Evolutionary conservation across 2,888 invertebrate genomes (phyloP).

Genomic region (Lasioglossum zephyrum): DNA sequence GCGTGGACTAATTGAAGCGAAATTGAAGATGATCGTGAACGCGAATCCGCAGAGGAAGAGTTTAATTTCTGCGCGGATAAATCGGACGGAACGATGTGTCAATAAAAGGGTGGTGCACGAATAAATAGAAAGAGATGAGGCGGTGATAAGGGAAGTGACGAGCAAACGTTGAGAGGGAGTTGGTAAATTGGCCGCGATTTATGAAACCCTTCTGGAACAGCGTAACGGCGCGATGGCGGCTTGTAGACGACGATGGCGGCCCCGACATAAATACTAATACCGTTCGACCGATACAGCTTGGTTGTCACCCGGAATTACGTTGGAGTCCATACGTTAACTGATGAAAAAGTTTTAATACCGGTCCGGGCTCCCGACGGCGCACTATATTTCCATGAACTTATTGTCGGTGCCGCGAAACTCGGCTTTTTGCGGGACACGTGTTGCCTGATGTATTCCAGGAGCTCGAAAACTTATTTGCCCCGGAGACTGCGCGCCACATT

Average conservation of each 20-base stretch:
- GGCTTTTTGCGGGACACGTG: conserved; percentile 81
- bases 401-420: conserved; percentile 74
- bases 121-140: background rate
- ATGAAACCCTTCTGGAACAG: background rate
- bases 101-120: background rate
- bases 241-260: background rate
- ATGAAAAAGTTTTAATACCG: conserved; percentile 79
- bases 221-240: background rate
- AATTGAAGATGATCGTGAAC: background rate
- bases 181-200: background rate
- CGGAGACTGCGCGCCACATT: conserved; percentile 72
- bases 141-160: background rate
- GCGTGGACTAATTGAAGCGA: background rate
- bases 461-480: conserved; percentile 78
- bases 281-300: conserved; percentile 26
- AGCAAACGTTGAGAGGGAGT: background rate
- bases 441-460: conserved; percentile 78
- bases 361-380: conserved; percentile 71
- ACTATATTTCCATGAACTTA: conserved; percentile 81
- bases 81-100: background rate
- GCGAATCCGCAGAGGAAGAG: background rate
- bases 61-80: background rate
- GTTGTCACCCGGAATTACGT: conserved; percentile 60
- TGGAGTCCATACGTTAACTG: conserved; percentile 74
- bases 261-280: conserved; percentile 20